Conservation (phyloP, 2,888 invertebrate genomes). For the Galeruca laticollis region DNA sequence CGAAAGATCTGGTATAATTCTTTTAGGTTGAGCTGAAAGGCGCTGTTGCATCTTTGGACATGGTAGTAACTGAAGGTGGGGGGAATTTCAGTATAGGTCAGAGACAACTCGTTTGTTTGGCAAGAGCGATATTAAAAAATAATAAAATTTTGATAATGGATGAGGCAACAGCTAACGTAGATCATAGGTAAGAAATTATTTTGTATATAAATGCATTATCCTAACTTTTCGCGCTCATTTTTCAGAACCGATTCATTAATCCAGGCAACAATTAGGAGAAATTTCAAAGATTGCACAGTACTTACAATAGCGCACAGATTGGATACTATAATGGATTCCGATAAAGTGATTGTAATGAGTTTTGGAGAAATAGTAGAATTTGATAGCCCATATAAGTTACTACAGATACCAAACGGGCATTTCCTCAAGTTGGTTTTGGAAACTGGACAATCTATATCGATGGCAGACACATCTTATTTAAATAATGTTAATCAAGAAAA, state of each 20-base stretch:
- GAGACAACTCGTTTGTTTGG: slow-evolving; percentile 87
- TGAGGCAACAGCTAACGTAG: slow-evolving; percentile 93
- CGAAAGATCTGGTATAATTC: too few relatives aligned
- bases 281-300: slow-evolving; percentile 82
- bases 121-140: slow-evolving; percentile 84
- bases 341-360: slow-evolving; percentile 84
- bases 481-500: slow-evolving; percentile 1
- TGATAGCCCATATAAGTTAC: slow-evolving; percentile 79
- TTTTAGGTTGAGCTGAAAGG: slow-evolving; percentile 80
- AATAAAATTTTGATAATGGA: slow-evolving; percentile 86
- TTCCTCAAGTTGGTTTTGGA: slow-evolving; percentile 78
- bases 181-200: too few relatives aligned
- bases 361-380: slow-evolving; percentile 81
- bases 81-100: slow-evolving; percentile 90
- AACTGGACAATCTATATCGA: slow-evolving; percentile 69
- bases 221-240: slow-evolving; percentile 60
- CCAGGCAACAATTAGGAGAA: slow-evolving; percentile 79
- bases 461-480: slow-evolving; percentile 53
- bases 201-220: too few relatives aligned
- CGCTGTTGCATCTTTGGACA: slow-evolving; percentile 74
- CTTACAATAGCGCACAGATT: slow-evolving; percentile 70
- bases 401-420: slow-evolving; percentile 72
- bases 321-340: slow-evolving; percentile 58
- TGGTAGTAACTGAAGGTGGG: slow-evolving; percentile 80
- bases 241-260: slow-evolving; percentile 80